Evolutionary conservation across 2,113 vertebrate genomes (phyloP), one percentile per base, ranked within the genome.

Genomic region (Orientallactaga bullata): DNA sequence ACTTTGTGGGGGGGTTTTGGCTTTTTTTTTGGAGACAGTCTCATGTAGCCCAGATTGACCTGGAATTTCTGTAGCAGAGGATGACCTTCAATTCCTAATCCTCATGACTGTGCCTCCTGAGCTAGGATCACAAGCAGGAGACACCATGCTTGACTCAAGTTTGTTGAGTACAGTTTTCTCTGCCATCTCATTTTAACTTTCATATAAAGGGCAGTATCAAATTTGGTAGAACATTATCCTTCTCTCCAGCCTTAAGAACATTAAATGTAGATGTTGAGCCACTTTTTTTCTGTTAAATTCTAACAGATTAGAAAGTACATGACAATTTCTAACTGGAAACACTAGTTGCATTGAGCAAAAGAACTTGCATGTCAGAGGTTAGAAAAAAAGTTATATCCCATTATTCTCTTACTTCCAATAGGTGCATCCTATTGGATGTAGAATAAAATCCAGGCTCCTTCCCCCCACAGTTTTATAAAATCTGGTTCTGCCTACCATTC

Each of bases 151-250:
- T 13, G 63, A 39, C 28, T 84, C 63, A 47, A 2, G 47, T 87
- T 92, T 85, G 72, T 88, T 94, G 65, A 47, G 42, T 32, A 78
- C 30, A 63, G 37, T 47, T 88, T 0, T 60, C 51, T 81, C 68
- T 78, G 2, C n/a, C 26, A 8, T 94, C 65, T 88, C 39, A 35
- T 83, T 93, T 95, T 95, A 93, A 66, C 55, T 93, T 90, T 89
- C 5, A 58, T 90, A 65, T 81, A 77, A 91, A 92, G 32, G 42
- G 32, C 47, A 37, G 8, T 78, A 9, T 83, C n/a, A 5, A 84
- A 28, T 88, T 78, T 82, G 51, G 23, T 76, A 63, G 1, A 63
- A 28, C 60, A 47, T 47, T 47, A 47, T 5, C 42, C 8, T n/a
- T n/a, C n/a, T 47, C 42, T 47, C 42, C 5, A 47, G 42, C 42